phyloP scores from a whole-genome alignment of 2,888 invertebrate genomes.

The Brachynemurus nebulosus region DNA sequence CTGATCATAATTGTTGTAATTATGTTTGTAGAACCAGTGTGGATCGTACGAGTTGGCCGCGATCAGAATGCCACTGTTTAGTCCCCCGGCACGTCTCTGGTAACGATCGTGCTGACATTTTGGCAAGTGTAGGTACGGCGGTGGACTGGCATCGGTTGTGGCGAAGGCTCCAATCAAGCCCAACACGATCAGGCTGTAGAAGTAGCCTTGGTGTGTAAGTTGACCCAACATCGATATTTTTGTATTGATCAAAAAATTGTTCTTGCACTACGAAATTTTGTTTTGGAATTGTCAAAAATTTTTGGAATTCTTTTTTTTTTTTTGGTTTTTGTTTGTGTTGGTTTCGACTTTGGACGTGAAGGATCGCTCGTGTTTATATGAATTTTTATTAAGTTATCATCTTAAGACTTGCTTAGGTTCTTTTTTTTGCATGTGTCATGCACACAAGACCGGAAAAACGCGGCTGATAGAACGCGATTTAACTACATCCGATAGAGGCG shows the following conservation, averaged over 20 bases:
- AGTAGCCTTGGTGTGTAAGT: not conserved
- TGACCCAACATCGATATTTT: conserved; percentile 2
- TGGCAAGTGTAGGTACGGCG: not conserved
- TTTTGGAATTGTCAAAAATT: not conserved
- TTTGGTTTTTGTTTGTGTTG: not conserved
- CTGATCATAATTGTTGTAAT: too few species aligned
- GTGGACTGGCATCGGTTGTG: not conserved
- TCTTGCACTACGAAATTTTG: too few species aligned
- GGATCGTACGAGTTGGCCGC: not conserved
- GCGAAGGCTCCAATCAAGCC: not conserved
- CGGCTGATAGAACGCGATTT: too few species aligned
- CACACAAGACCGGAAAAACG: too few species aligned
- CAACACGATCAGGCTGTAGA: not conserved
- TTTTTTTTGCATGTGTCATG: too few species aligned
- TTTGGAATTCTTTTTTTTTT: not conserved
- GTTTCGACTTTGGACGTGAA: too few species aligned
- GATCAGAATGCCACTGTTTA: not conserved
- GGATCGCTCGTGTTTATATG: too few species aligned
- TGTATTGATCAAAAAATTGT: too few species aligned
- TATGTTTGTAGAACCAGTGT: not conserved
- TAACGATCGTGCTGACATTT: not conserved
- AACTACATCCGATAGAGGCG: too few species aligned
- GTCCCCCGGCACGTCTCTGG: not conserved
- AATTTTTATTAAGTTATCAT: too few species aligned
- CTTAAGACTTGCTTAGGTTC: too few species aligned